Base-by-base conservation (phyloP, 2,113 vertebrate genomes). In the Indicator indicator region DNA sequence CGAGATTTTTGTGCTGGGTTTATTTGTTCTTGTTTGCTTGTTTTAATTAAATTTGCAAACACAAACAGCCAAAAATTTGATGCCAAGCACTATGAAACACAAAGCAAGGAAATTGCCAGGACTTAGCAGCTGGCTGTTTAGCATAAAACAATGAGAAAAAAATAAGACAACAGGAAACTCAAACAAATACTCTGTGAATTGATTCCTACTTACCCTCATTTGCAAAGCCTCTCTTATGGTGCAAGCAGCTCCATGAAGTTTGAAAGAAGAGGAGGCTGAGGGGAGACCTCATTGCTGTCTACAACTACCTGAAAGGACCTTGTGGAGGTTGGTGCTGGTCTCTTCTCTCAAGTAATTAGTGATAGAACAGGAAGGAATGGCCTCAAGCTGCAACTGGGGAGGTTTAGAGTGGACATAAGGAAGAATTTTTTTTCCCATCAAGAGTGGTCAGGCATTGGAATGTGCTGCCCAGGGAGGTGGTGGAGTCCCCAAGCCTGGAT, bases 81-180 rank as follows among this genome's bases (percentile, higher is more conserved):
- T 90, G 54, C 65, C 36, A 88, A 86, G 83, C 68, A 64, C 81
- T 63, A 95, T 77, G 59, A 92, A 88, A 88, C 65, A 52, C 46
- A 79, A 64, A 40, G 20, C 42, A 73, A 94, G 84, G 28, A 96
- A 80, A 94, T 58, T 60, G 56, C 11, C 28, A 95, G 42, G 84
- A 89, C 85, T 44, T 64, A 70, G 44, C 56, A 95, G 73, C 26
- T 83, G 38, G 54, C 36, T 74, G 55, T n/a, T 85, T 72, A 77
- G 86, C 44, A 4, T 54, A 84, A 84, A 93, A 76, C 16, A 78
- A 46, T 8, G 5, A 3, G 18, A 24, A 30, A 24, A 65, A 21
- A 62, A 60, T 60, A 12, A 17, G 38, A 82, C 8, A 19, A 12
- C n/a, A 33, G 5, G 36, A 40, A 52, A 73, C 28, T 56, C 28